Percentiles rank a stretch among this genome's conserved stretches.
These are phyloP conservation scores for Ciona savignyi DNA, from an alignment of 23 tunicate genomes.

Conservation along the genomic window DNA sequence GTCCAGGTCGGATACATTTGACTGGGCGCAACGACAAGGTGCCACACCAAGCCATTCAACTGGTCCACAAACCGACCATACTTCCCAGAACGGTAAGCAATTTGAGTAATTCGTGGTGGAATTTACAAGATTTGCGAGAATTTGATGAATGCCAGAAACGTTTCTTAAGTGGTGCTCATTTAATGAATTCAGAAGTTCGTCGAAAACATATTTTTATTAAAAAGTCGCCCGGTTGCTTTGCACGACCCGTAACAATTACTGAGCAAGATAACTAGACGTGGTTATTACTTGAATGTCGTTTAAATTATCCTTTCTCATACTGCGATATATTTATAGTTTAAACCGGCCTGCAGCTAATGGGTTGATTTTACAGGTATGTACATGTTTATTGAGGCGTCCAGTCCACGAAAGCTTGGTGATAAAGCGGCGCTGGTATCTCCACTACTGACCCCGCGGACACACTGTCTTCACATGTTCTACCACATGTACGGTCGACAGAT, in stretches of 20 bases:
- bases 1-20: constrained; percentile 47
- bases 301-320: too few species aligned
- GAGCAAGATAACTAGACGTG: too few species aligned
- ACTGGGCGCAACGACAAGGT: constrained; percentile 44
- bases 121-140: too few species aligned
- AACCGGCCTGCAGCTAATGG: too few species aligned
- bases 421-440: constrained; percentile 68
- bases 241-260: too few species aligned
- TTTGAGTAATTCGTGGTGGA: not conserved
- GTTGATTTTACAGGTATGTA: constrained; percentile 47
- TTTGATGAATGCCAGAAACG: too few species aligned
- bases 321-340: too few species aligned
- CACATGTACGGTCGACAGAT: constrained; percentile 97
- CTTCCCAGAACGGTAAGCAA: constrained; percentile 40
- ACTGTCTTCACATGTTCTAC: constrained; percentile 82
- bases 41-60: constrained; percentile 87
- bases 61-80: constrained; percentile 89
- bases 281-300: too few species aligned
- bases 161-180: too few species aligned
- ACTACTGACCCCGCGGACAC: constrained; percentile 36
- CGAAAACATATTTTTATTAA: too few species aligned
- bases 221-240: too few species aligned
- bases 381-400: constrained; percentile 91
- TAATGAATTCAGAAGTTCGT: too few species aligned
- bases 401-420: constrained; percentile 72